Evolutionary conservation across 2,888 invertebrate species (phyloP).

Genomic region (Lypha dubia): DNA sequence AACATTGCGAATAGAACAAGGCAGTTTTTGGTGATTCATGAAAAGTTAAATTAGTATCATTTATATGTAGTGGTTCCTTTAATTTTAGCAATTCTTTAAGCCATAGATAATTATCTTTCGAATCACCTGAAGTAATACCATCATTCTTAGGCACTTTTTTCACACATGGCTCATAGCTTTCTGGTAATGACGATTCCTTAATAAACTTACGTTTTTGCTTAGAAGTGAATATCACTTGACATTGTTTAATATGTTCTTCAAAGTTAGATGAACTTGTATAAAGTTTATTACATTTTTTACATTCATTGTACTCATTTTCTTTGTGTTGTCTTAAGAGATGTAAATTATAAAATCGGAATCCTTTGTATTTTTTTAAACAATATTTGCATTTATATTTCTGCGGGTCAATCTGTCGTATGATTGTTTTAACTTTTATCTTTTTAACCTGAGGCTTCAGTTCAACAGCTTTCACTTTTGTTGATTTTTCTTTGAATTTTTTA

Average conservation of each 20-base stretch:
- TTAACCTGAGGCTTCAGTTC: constrained; percentile 32
- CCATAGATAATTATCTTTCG: constrained; percentile 42
- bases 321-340: constrained; percentile 67
- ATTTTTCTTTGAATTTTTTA: constrained; percentile 28
- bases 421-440: constrained; percentile 69
- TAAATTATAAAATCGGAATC: constrained; percentile 70
- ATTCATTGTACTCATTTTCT: constrained; percentile 58
- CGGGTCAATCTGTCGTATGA: constrained; percentile 68
- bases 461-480: constrained; percentile 12
- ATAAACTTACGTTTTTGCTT: constrained; percentile 65
- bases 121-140: background rate
- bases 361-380: constrained; percentile 70
- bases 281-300: constrained; percentile 47
- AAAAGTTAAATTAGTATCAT: constrained; percentile 31
- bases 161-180: constrained; percentile 11
- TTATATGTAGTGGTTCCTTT: constrained; percentile 29
- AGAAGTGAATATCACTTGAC: background rate
- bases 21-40: constrained; percentile 51
- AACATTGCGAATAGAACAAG: constrained; percentile 64
- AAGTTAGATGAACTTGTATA: background rate
- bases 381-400: constrained; percentile 72
- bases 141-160: constrained; percentile 55
- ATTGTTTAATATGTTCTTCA: constrained; percentile 47
- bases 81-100: constrained; percentile 59
- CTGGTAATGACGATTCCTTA: constrained; percentile 15